Base-by-base conservation (phyloP, 2,113 vertebrate genomes). In the Gymnorhina tibicen region DNA sequence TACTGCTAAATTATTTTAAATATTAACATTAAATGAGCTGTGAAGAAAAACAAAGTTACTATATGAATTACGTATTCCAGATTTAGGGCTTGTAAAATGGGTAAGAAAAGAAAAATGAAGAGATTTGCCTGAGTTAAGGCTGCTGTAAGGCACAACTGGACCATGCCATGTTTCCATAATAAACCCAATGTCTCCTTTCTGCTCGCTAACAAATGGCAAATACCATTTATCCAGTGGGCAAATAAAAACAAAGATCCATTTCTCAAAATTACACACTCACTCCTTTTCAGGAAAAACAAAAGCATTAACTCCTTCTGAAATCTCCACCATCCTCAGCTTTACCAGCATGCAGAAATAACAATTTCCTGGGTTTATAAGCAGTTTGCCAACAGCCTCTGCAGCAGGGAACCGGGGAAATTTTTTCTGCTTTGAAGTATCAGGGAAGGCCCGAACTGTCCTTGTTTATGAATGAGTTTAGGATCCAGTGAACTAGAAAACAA, bases 401-500 rank as follows among this genome's bases (percentile, higher is more conserved):
- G 27, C 14, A 63, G 35, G 30, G 42, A 94, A 87, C 7, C 7
- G 2, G 67, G 82, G 72, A 94, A 90, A 74, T 80, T 62, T 80
- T 90, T 88, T 74, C 68, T 80, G 62, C 72, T 84, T 23, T 88
- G 67, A 90, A 93, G 49, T 80, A 19, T 21, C 64, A 81, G 64
- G 6, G 37, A 93, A 86, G 68, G 27, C 4, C 2, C 41, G 26
- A 19, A 20, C 59, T 85, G 72, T 50, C 85, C 72, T 28, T 90
- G 47, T 74, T 91, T 86, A 86, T 96, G 95, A 90, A 92, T 84
- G 70, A 83, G 39, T 93, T 93, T 84, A 52, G 75, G 91, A 90
- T 32, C 20, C 85, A 84, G 60, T 88, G 79, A 96, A 94, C 93
- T 86, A 90, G 93, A 96, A 96, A 96, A 80, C 90, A 96, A 96